These are phyloP conservation scores for Antechinus flavipes DNA, from an alignment of 2,113 vertebrate species.

Conservation along the genomic window DNA sequence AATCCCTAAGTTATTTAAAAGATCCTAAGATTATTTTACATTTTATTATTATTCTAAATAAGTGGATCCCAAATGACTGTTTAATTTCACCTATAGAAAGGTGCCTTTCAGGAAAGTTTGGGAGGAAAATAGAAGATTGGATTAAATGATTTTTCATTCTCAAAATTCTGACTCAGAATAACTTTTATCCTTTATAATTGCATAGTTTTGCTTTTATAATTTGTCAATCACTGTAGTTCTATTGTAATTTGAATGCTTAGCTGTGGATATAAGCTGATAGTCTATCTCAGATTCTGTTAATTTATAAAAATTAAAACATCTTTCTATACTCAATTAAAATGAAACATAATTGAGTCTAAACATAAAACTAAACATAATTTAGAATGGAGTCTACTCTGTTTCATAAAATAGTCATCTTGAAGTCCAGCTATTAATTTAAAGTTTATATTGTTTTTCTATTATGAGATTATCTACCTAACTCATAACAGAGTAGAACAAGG, in stretches of 20 bases:
- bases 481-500: not conserved
- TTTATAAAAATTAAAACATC: not conserved
- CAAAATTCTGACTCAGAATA: not conserved
- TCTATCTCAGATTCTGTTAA: not conserved
- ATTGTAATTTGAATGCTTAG: not conserved
- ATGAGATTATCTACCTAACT: not conserved
- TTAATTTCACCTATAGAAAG: not conserved
- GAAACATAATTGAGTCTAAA: not conserved
- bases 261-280: not conserved
- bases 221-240: not conserved
- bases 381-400: not conserved
- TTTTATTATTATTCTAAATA: not conserved
- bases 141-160: not conserved
- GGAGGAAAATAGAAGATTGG: not conserved
- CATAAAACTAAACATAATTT: not conserved
- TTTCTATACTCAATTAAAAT: not conserved
- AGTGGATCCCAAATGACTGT: not conserved
- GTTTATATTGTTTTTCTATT: not conserved
- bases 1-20: not conserved
- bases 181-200: not conserved
- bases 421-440: not conserved
- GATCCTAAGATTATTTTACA: not conserved
- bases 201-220: not conserved
- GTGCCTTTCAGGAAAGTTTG: not conserved
- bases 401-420: not conserved